Evolutionary conservation across 2,797 vertebrate genomes (phyloP), one percentile per base, ranked within the genome.

Genomic region (Linurgus olivaceus): DNA sequence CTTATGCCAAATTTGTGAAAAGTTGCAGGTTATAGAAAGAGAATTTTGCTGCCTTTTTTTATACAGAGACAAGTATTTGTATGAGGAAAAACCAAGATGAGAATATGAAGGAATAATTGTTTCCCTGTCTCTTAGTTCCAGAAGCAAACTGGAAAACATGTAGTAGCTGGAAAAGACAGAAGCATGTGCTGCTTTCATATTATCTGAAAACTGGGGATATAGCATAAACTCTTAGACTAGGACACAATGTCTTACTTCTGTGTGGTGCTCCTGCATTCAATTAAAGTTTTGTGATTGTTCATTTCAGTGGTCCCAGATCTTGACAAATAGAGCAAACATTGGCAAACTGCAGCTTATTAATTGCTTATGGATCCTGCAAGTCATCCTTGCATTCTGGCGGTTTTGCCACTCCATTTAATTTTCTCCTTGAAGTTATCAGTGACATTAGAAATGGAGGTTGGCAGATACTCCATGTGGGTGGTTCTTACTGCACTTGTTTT

Each of bases 391-490:
- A 4, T 90, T 88, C 82, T 95, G 89, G 59, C 7, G 2, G 61
- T 50, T 90, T 89, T 76, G 57, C 66, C 82, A 73, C 61, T 92
- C 89, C 80, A 93, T 96, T 94, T 95, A 80, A 93, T 97, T 96
- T 95, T 93, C 93, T 84, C 89, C 93, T 86, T 94, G 91, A 96
- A 96, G 84, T 93, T 96, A 94, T 86, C 91, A 91, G 90, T 84
- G 84, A 79, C 86, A 92, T 93, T 94, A 93, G 89, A 95, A 96
- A 81, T 90, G 57, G 88, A 92, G 61, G 61, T 55, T 93, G 93
- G 94, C 94, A 94, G 77, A 88, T 79, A 88, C 12, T 88, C 79
- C 62, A 50, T 5, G 88, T 93, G 90, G 86, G 90, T 86, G 92
- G 86, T 19, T 90, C 93, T 91, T 83, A 68, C 77, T 90, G 91